phyloP scores from a whole-genome alignment of 2,797 vertebrate species.

The Spheniscus humboldti region DNA sequence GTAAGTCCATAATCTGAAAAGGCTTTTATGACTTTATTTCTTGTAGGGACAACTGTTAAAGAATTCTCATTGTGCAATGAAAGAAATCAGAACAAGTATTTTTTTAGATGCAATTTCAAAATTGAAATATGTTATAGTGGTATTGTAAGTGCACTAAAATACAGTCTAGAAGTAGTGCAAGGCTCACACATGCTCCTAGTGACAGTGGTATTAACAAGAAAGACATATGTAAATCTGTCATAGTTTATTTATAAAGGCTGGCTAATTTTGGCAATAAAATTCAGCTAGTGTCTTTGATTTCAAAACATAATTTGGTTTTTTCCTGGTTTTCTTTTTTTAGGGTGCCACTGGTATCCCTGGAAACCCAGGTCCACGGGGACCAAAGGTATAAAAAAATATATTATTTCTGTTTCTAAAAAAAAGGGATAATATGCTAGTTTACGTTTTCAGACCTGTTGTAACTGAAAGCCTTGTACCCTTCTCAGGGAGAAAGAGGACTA shows the following conservation, averaged over 20 bases:
- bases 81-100: neutral
- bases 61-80: neutral
- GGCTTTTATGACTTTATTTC: neutral
- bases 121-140: neutral
- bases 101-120: neutral
- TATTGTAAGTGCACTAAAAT: neutral
- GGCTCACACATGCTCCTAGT: neutral
- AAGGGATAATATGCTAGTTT: neutral
- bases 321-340: constrained; percentile 66
- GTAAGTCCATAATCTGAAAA: constrained; percentile 71
- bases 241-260: neutral
- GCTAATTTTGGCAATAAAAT: neutral
- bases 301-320: neutral
- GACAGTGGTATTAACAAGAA: neutral
- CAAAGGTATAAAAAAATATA: constrained; percentile 82
- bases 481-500: constrained; percentile 93
- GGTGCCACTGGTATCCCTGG: constrained; percentile 78
- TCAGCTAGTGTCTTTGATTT: neutral
- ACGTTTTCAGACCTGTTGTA: neutral
- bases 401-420: neutral
- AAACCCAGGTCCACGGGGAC: constrained; percentile 86
- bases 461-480: constrained; percentile 11
- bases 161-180: neutral
- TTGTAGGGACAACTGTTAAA: neutral
- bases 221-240: neutral